Base-by-base conservation (phyloP, 2,797 vertebrate genomes). In the Scomberomorus guttatus region DNA sequence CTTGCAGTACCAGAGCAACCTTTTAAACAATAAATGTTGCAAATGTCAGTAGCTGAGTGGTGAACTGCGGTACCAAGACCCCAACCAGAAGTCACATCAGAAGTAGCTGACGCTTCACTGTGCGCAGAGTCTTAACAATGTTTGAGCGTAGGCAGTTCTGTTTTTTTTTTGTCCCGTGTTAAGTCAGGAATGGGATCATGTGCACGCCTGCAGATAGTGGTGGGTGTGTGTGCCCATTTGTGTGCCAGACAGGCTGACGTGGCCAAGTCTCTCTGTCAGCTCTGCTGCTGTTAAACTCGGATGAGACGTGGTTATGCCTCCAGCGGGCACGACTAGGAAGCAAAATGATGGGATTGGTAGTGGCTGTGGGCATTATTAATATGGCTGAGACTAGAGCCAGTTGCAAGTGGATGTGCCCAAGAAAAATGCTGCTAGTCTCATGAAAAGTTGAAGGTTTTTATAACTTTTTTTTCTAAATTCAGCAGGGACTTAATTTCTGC, bases 261-360 rank as follows among this genome's bases (percentile, higher is more conserved):
- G 80, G 68, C 80, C 59, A 57, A 84, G 84, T 77, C 63, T 77
- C 63, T 85, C 75, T 90, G 90, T 88, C 89, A 82, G 72, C 66
- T 90, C 73, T 57, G 74, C 72, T 85, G 73, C 82, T 50, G 74
- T 90, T 80, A 67, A 80, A 81, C 55, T 80, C 48, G 3, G 65
- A 82, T 79, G 87, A 84, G 79, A 87, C 61, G 82, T 44, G 58
- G 64, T 70, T 65, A 8, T 64, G 84, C 80, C 80, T 85, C 69
- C 74, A 72, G 85, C 72, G 12, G 58, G 73, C 54, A 51, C 25
- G 64, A 51, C 82, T 27, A 59, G 34, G 69, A 81, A 58, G 71
- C 44, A 37, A 37, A 79, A 24, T 84, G 79, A 90, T 72, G 79
- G 67, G 61, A 84, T 78, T 39, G 34, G 57, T 78, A 15, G 73